These are phyloP conservation scores for Prosapia bicincta DNA, from an alignment of 2,888 invertebrate genomes.

Conservation along the genomic window DNA sequence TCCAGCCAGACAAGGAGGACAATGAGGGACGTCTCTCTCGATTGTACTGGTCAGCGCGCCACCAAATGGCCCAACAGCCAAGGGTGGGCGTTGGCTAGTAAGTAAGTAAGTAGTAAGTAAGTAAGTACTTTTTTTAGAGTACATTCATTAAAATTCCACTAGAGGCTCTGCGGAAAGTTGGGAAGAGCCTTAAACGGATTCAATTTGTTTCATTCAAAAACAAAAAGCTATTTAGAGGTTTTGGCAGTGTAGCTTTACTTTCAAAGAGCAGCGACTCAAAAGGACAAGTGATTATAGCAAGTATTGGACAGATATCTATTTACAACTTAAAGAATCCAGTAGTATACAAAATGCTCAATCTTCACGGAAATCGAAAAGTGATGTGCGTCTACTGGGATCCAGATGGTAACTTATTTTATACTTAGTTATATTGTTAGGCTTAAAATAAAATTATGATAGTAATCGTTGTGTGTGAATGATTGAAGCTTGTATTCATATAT, in stretches of 20 bases:
- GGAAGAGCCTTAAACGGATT: neutral
- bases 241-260: too few species aligned
- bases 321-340: constrained; percentile 19
- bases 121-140: too few species aligned
- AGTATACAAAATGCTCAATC: constrained; percentile 14
- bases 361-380: neutral
- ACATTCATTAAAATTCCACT: constrained; percentile 5
- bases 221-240: constrained; percentile 16
- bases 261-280: neutral
- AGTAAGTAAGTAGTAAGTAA: too few species aligned
- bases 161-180: constrained; percentile 12
- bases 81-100: too few species aligned
- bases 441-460: too few species aligned
- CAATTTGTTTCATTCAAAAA: constrained; percentile 28
- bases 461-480: too few species aligned
- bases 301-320: constrained; percentile 10
- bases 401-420: constrained; percentile 16
- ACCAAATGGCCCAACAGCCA: too few species aligned
- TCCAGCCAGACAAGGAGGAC: too few species aligned
- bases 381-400: constrained; percentile 26
- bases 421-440: too few species aligned
- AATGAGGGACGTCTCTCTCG: too few species aligned
- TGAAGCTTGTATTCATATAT: too few species aligned
- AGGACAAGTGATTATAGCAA: constrained; percentile 16
- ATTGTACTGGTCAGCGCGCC: too few species aligned